phyloP scores from a whole-genome alignment of 2,888 invertebrate species.

The Erynnis tages region DNA sequence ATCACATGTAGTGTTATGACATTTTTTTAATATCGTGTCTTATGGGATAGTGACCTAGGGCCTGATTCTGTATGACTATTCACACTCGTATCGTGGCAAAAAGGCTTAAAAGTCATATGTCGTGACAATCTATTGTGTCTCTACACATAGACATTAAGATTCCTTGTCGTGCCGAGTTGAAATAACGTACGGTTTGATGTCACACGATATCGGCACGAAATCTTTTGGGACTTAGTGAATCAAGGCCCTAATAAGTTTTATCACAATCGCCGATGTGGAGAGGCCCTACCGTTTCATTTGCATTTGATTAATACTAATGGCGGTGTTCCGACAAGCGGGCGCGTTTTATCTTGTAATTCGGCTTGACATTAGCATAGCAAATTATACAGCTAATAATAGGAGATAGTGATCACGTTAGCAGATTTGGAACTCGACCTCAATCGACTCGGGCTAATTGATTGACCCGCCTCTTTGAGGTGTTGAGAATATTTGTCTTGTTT shows the following conservation, averaged over 20 bases:
- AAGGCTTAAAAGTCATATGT: no score
- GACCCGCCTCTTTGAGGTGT: background rate
- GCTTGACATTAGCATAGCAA: conserved; percentile 14
- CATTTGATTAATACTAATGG: conserved; percentile 18
- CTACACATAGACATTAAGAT: no score
- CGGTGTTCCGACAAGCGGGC: conserved; percentile 4
- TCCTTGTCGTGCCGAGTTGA: no score
- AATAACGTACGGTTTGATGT: no score
- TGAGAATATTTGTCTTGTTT: background rate
- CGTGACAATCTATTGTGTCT: no score
- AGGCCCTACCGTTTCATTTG: conserved; percentile 5
- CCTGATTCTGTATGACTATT: no score
- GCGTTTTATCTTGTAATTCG: conserved; percentile 18
- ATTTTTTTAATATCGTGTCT: no score
- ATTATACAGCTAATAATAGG: conserved; percentile 14
- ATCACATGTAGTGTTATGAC: no score
- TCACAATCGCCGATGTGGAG: background rate
- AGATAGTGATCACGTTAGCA: background rate
- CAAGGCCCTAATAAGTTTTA: background rate
- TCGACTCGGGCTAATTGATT: conserved; percentile 1
- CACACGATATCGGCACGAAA: no score
- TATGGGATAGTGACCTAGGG: no score
- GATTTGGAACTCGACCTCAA: conserved; percentile 8
- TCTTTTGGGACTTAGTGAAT: no score
- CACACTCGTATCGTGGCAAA: no score